Base-by-base conservation (phyloP, 2,113 vertebrate genomes). In the Zosterops borbonicus region DNA sequence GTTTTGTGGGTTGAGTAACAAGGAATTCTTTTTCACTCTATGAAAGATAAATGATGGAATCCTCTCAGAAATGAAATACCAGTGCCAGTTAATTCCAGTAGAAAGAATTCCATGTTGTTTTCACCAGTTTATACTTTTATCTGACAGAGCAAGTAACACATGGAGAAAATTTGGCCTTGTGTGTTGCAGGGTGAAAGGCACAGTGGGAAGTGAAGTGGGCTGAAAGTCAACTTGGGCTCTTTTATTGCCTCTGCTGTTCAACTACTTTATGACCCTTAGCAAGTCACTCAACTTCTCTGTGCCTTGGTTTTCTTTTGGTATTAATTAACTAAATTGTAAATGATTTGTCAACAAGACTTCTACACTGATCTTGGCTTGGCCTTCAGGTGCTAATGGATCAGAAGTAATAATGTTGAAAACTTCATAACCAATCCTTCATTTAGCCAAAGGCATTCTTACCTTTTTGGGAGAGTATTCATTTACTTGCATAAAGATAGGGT, bases 321-420 rank as follows among this genome's bases (percentile, higher is more conserved):
- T 87, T 97, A 83, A 93, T 87, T 95, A 96, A 95, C 86, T 94
- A 94, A 70, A 89, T 69, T 76, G 87, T 92, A 92, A 95, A 91
- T 74, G 56, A 90, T 94, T 90, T 44, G 78, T 74, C 87, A 94
- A 58, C 75, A 62, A 76, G 47, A 70, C 44, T 90, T 81, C 39
- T 95, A 37, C 37, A 24, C 52, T 52, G 82, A 78, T 90, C 46
- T 88, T 83, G 75, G 80, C 75, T 86, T 80, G 39, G 47, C 47
- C 65, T 86, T 83, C 47, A 77, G 70, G 28, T 83, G 20, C 67
- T 92, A 79, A 65, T 59, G 68, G 25, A 85, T 41, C 16, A 75
- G 52, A 89, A 94, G 35, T 81, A 95, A 69, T 83, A 39, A 71
- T 23, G 37, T 21, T 83, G 63, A 55, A 93, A 88, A 88, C 41